Conservation (phyloP, 2,797 vertebrate genomes). For the Cuculus canorus region DNA sequence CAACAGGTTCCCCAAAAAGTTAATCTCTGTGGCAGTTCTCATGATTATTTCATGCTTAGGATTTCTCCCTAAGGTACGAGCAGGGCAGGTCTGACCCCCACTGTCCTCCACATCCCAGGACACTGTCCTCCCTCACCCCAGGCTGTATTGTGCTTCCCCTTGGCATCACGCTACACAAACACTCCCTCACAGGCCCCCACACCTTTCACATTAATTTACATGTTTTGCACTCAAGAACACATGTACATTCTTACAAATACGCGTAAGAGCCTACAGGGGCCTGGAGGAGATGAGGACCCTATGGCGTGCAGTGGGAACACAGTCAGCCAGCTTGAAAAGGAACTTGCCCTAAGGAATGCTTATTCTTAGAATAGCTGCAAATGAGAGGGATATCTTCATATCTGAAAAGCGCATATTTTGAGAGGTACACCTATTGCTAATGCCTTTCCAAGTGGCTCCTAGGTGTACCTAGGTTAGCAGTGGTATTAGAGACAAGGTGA, state of each 20-base stretch:
- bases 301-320: not conserved
- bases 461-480: not conserved
- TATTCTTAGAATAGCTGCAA: not conserved
- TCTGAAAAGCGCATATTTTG: not conserved
- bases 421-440: not conserved
- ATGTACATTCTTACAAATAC: not conserved
- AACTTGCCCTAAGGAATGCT: not conserved
- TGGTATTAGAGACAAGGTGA: not conserved
- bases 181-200: not conserved
- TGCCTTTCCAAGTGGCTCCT: not conserved
- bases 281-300: not conserved
- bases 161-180: not conserved
- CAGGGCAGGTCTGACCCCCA: fast-evolving
- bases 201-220: not conserved
- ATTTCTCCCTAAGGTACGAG: not conserved
- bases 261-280: not conserved
- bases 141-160: not conserved
- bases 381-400: not conserved
- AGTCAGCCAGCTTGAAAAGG: not conserved
- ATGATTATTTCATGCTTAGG: not conserved
- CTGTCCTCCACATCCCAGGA: not conserved
- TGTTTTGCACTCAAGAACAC: not conserved
- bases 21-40: not conserved
- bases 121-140: not conserved
- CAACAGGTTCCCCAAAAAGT: not conserved